These are phyloP conservation scores for Myotis myotis DNA, from an alignment of 2,797 vertebrate species.

Conservation along the genomic window DNA sequence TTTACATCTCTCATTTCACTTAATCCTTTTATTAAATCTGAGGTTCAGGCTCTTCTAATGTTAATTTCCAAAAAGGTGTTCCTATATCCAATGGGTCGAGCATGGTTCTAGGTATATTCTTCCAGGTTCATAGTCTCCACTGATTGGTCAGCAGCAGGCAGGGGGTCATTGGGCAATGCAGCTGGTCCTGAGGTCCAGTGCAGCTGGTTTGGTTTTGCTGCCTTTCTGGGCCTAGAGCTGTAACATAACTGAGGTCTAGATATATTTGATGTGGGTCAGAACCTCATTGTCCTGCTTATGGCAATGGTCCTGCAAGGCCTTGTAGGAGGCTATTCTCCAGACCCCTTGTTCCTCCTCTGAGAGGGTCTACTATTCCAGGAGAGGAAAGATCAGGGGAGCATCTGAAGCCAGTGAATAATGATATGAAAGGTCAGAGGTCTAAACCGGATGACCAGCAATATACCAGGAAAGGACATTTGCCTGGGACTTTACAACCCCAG, in stretches of 20 bases:
- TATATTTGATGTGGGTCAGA: neutral
- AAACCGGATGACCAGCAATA: neutral
- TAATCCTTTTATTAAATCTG: neutral
- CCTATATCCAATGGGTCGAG: neutral
- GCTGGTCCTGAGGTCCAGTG: neutral
- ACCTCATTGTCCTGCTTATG: neutral
- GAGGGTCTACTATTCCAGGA: neutral
- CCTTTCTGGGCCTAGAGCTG: neutral
- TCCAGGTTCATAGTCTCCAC: neutral
- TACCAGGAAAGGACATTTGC: neutral
- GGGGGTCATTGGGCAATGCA: neutral
- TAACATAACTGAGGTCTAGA: neutral
- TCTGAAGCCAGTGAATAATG: neutral
- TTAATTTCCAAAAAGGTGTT: neutral
- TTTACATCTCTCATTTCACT: neutral
- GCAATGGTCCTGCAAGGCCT: neutral
- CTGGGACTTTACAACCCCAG: no score
- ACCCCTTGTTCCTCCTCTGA: neutral
- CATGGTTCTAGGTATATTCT: neutral
- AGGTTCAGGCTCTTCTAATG: neutral
- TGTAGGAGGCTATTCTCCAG: neutral
- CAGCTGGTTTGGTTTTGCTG: neutral
- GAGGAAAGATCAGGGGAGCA: neutral
- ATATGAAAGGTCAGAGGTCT: neutral
- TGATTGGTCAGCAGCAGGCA: neutral